Evolutionary conservation across 2,797 vertebrate genomes (phyloP).

Genomic region (Onychomys leucogaster): DNA sequence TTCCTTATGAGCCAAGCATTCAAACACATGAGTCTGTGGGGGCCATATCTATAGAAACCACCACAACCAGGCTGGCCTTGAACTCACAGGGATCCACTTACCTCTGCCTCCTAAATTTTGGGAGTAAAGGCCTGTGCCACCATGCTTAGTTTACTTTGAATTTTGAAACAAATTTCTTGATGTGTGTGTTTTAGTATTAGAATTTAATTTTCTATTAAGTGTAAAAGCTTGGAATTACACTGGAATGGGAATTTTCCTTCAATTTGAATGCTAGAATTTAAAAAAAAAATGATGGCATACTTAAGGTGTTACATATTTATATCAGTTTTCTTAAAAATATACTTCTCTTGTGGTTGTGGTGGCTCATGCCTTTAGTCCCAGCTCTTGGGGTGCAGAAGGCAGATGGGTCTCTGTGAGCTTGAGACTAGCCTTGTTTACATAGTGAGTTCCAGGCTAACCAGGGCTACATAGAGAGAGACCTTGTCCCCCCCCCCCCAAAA

Average conservation of each 20-base stretch:
- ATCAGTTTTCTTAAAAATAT: not conserved
- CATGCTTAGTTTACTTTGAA: not conserved
- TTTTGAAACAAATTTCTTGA: conserved; percentile 25
- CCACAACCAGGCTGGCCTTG: not conserved
- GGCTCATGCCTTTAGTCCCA: not conserved
- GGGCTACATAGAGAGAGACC: not conserved
- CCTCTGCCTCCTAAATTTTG: not conserved
- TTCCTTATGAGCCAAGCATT: not conserved
- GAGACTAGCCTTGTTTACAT: not conserved
- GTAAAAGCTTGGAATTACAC: conserved; percentile 34
- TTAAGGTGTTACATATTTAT: conserved; percentile 35
- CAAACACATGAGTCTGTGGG: not conserved
- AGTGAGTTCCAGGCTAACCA: not conserved
- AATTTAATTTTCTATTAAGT: conserved; percentile 54
- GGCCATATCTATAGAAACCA: too few species aligned
- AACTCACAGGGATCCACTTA: not conserved
- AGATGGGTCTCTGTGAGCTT: not conserved
- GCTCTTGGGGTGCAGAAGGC: not conserved
- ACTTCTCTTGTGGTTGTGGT: not conserved
- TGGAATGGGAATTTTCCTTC: conserved; percentile 16
- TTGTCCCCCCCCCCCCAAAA: not conserved
- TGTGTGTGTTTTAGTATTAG: conserved; percentile 10
- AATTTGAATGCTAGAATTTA: conserved; percentile 24
- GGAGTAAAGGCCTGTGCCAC: not conserved
- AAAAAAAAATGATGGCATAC: not conserved